Base-by-base conservation (phyloP, 2,113 vertebrate genomes). In the Microcebus ravelobensis region DNA sequence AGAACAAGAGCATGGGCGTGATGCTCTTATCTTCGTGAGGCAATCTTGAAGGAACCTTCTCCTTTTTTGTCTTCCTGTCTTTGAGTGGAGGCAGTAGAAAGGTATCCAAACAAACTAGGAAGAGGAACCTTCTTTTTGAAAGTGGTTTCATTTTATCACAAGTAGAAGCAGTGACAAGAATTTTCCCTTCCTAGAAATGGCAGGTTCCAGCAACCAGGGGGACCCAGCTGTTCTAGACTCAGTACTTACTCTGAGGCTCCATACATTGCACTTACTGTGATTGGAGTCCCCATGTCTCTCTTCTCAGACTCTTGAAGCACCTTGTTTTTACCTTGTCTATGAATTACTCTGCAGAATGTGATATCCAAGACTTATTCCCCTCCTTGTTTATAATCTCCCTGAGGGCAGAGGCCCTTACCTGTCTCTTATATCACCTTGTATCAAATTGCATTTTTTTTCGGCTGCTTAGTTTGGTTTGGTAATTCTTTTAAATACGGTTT, bases 171-270 rank as follows among this genome's bases (percentile, higher is more conserved):
- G n/a, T 74, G 76, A 74, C n/a, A 85, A 25, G 59, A 59, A 55
- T 39, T 25, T 84, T 87, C 65, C 50, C 18, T 90, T 90, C 79
- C 81, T 82, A 63, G 73, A 94, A 86, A 90, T 87, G 57, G 31
- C 39, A 87, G 67, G 42, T 77, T 63, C 27, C 59, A 68, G 52
- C 20, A 27, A 85, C 1, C 3, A 15, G n/a, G 2, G 2, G 48
- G 4, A 50, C 42, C 68, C 34, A 25, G 25, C 70, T 55, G 15
- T 65, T 42, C 48, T 21, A 94, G 83, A 39, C 17, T 18, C 45
- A 73, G 1, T n/a, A 61, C 74, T 81, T 50, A 42, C 36, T 48
- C 79, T 6, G 11, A 55, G 34, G 17, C 45, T 67, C 70, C 48
- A 45, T 9, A 50, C 21, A 42, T 88, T 20, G 39, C 8, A 25